A percentile compares a stretch with the other conserved stretches of the same genome.
phyloP scores from a whole-genome alignment of 2,113 vertebrate species.

The Halichoeres trimaculatus region DNA sequence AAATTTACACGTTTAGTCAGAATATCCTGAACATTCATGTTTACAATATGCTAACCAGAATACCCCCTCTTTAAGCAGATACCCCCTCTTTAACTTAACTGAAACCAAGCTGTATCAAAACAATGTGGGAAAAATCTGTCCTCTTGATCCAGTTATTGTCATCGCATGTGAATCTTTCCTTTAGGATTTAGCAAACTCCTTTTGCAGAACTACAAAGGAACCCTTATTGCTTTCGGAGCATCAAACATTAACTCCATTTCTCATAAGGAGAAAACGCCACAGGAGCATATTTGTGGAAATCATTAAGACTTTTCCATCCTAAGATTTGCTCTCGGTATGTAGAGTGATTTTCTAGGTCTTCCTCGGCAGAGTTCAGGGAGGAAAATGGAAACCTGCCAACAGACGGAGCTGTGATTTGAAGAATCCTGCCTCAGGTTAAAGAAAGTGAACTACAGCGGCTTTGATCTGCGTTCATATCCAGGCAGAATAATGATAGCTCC shows the following conservation, averaged over 20 bases:
- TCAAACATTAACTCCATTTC: conserved; percentile 41
- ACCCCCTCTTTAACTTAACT: no score
- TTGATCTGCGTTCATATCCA: conserved; percentile 76
- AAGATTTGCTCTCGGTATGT: conserved; percentile 38
- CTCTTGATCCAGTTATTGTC: background rate
- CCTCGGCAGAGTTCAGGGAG: conserved; percentile 20
- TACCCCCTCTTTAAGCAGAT: no score
- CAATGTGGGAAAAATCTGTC: conserved; percentile 4
- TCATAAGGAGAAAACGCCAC: conserved; percentile 22
- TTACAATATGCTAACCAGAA: no score
- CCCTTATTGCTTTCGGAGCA: conserved; percentile 38
- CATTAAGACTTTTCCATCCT: conserved; percentile 31
- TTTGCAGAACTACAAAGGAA: conserved; percentile 17
- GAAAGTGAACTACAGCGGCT: conserved; percentile 55
- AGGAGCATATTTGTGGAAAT: conserved; percentile 45
- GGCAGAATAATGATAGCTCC: conserved; percentile 67
- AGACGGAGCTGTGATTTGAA: conserved; percentile 52
- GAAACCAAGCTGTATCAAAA: no score
- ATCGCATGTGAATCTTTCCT: background rate
- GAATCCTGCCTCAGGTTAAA: conserved; percentile 68
- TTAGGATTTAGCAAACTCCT: conserved; percentile 1
- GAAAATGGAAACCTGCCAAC: conserved; percentile 61
- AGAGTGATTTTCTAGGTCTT: conserved; percentile 59
- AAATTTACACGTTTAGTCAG: no score
- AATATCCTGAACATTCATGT: no score